phyloP scores from a whole-genome alignment of 2,797 vertebrate genomes.

The Clarias laeviceps region DNA sequence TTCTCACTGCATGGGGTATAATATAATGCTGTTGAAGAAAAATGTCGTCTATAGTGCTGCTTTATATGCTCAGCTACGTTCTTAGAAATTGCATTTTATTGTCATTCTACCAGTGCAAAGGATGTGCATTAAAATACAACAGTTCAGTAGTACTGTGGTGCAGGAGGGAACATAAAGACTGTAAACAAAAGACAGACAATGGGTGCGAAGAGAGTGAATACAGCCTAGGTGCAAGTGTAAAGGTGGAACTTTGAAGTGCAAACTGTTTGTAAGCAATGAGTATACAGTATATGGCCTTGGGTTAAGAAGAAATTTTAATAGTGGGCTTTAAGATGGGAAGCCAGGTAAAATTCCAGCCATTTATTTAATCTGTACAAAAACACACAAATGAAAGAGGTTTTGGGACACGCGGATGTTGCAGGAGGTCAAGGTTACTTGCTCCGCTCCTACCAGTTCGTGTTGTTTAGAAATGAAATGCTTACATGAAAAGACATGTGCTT shows the following conservation, averaged over 20 bases:
- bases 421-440: not conserved
- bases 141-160: not conserved
- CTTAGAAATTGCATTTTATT: too few relatives aligned
- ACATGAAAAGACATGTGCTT: not conserved
- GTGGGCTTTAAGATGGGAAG: not conserved
- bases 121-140: not conserved
- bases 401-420: too few relatives aligned
- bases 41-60: too few relatives aligned
- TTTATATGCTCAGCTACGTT: not conserved
- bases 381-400: not conserved
- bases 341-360: not conserved
- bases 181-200: not conserved
- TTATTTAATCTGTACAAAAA: not conserved
- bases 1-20: not conserved
- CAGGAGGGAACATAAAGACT: not conserved
- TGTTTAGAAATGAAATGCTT: not conserved
- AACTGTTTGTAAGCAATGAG: not conserved
- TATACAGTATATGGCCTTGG: too few relatives aligned
- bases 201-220: not conserved
- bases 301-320: not conserved
- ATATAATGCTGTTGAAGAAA: not conserved
- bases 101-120: not conserved
- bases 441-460: too few relatives aligned
- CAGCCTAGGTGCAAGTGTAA: not conserved
- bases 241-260: not conserved